A percentile compares a stretch with the other conserved stretches of the same genome.
Conservation (phyloP, 1,140 invertebrate species). For the Holcopasites calliopsidis region DNA sequence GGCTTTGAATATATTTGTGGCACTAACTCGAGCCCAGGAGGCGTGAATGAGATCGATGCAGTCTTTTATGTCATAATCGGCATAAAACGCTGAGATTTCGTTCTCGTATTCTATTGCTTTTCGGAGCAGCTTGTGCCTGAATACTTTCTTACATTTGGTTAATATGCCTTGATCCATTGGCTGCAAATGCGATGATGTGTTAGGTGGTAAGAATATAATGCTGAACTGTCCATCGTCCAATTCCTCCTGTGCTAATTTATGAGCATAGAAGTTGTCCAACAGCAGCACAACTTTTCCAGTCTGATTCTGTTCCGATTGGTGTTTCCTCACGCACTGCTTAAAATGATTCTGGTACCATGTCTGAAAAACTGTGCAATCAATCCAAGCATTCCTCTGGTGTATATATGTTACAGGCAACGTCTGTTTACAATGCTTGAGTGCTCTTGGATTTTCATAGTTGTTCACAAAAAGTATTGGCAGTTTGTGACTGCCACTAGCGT, state of each 20-base stretch:
- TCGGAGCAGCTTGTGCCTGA: background rate
- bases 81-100: background rate
- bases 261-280: background rate
- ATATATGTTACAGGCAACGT: background rate
- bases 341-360: background rate
- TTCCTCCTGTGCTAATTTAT: background rate
- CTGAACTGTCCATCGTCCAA: background rate
- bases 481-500: background rate
- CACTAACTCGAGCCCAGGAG: background rate
- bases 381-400: background rate
- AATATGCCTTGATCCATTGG: background rate
- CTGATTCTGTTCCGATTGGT: background rate
- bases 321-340: background rate
- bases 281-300: background rate
- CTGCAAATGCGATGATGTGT: background rate
- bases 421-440: background rate
- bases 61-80: constrained; percentile 5
- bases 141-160: background rate
- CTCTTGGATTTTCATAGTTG: background rate
- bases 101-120: background rate
- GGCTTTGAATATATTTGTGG: background rate
- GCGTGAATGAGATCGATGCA: background rate
- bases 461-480: background rate
- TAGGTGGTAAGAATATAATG: background rate
- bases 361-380: background rate